phyloP scores from a whole-genome alignment of 2,888 invertebrate species.

The Pandemis cinnamomeana region DNA sequence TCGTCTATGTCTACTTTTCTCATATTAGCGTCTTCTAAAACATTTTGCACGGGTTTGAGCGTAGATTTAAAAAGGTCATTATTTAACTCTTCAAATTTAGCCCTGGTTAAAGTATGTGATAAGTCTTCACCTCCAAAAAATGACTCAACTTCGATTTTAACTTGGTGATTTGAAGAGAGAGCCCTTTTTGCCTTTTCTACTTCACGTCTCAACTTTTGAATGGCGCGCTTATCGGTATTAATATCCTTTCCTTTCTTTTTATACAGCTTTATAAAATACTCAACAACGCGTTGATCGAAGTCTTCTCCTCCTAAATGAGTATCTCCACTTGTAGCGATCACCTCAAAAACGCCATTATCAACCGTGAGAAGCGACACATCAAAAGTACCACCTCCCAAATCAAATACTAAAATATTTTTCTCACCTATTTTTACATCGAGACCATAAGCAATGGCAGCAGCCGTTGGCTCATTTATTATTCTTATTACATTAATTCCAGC shows the following conservation, averaged over 20 bases:
- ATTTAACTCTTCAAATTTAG: constrained; percentile 99
- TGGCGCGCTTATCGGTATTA: constrained; percentile 96
- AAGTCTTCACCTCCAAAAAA: constrained; percentile 99
- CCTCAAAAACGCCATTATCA: constrained; percentile 99
- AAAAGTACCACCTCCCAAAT: constrained; percentile 99
- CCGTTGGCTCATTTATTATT: constrained; percentile 99
- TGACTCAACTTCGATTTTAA: constrained; percentile 98
- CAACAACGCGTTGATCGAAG: constrained; percentile 99
- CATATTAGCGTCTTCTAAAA: constrained; percentile 99
- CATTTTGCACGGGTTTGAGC: constrained; percentile 97
- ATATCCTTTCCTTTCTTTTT: constrained; percentile 99
- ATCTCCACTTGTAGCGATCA: constrained; percentile 96
- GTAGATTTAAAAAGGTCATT: constrained; percentile 96
- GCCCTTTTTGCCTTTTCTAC: constrained; percentile 99
- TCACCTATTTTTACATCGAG: constrained; percentile 98
- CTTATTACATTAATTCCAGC: constrained; percentile 96
- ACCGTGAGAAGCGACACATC: constrained; percentile 99
- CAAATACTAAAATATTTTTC: constrained; percentile 99
- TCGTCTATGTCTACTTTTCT: constrained; percentile 99
- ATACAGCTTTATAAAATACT: constrained; percentile 99
- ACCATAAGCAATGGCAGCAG: constrained; percentile 99
- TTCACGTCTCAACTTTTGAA: constrained; percentile 98
- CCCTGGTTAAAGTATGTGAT: constrained; percentile 98
- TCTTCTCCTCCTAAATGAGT: constrained; percentile 99
- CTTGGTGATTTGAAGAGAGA: constrained; percentile 96